Evolutionary conservation across 2,888 invertebrate species (phyloP).

Genomic region (Tiphia femorata): DNA sequence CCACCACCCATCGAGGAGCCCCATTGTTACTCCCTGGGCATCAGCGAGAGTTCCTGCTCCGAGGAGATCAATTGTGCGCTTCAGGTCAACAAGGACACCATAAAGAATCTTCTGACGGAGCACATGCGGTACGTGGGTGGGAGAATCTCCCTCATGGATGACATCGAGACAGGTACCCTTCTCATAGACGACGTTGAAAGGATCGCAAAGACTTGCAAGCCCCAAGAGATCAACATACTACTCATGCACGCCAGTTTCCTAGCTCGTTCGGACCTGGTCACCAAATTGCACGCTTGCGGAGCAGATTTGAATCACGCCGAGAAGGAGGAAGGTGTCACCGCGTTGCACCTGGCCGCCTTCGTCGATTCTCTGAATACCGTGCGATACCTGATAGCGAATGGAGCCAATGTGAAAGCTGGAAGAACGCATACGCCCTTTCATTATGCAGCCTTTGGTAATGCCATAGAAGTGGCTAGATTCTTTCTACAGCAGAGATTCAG

Average conservation of each 20-base stretch:
- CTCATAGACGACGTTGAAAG: slow-evolving; percentile 72
- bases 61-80: slow-evolving; percentile 63
- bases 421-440: slow-evolving; percentile 87
- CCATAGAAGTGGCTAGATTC: slow-evolving; percentile 83
- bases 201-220: slow-evolving; percentile 73
- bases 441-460: slow-evolving; percentile 91
- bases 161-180: slow-evolving; percentile 79
- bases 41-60: slow-evolving; percentile 84
- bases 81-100: slow-evolving; percentile 73
- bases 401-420: slow-evolving; percentile 78
- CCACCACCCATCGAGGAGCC: slow-evolving; percentile 82
- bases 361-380: slow-evolving; percentile 82
- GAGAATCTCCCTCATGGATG: slow-evolving; percentile 78
- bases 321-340: slow-evolving; percentile 79
- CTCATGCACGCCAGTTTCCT: slow-evolving; percentile 83
- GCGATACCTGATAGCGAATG: slow-evolving; percentile 77
- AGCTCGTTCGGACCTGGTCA: slow-evolving; percentile 77
- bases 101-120: slow-evolving; percentile 81
- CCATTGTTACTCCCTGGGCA: slow-evolving; percentile 76
- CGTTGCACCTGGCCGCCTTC: slow-evolving; percentile 83
- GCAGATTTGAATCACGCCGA: slow-evolving; percentile 81
- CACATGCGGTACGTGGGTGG: slow-evolving; percentile 80
- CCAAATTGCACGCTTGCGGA: slow-evolving; percentile 75
- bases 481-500: slow-evolving; percentile 81
- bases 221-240: slow-evolving; percentile 79